A percentile compares a stretch with the other conserved stretches of the same genome.
phyloP scores from a whole-genome alignment of 2,113 vertebrate species.

The Tonatia bakeri region DNA sequence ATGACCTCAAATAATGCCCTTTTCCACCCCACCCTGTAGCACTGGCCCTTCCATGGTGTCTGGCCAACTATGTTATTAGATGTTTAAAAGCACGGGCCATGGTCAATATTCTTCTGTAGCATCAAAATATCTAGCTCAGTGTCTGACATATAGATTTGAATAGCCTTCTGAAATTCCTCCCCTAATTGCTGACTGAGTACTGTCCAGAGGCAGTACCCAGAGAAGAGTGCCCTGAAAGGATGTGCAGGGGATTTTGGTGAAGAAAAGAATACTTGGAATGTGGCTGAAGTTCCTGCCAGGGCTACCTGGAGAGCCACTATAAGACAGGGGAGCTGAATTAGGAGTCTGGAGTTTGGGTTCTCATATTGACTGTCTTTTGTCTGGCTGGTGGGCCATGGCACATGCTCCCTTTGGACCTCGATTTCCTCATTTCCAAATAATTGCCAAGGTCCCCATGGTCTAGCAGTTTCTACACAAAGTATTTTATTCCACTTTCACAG shows the following conservation, averaged over 20 bases:
- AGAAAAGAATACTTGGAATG: background rate
- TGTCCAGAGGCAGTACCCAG: background rate
- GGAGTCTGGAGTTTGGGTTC: background rate
- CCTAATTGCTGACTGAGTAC: background rate
- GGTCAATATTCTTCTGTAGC: background rate
- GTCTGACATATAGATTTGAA: background rate
- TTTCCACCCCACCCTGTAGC: background rate
- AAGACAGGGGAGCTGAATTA: background rate
- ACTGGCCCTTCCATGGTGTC: background rate
- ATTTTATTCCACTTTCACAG: background rate
- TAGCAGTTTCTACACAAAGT: background rate
- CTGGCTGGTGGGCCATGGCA: background rate
- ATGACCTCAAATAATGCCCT: background rate
- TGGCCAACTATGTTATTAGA: background rate
- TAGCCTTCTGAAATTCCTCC: background rate
- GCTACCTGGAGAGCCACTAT: background rate
- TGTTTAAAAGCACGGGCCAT: background rate
- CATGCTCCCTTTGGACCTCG: background rate
- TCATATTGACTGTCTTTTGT: background rate
- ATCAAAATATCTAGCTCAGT: background rate
- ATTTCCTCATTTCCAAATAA: background rate
- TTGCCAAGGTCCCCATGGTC: background rate
- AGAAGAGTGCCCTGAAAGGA: background rate
- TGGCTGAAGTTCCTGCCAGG: background rate
- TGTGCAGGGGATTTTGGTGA: background rate